Base-by-base conservation (phyloP, 2,888 invertebrate species). In the Perdita meconis region DNA sequence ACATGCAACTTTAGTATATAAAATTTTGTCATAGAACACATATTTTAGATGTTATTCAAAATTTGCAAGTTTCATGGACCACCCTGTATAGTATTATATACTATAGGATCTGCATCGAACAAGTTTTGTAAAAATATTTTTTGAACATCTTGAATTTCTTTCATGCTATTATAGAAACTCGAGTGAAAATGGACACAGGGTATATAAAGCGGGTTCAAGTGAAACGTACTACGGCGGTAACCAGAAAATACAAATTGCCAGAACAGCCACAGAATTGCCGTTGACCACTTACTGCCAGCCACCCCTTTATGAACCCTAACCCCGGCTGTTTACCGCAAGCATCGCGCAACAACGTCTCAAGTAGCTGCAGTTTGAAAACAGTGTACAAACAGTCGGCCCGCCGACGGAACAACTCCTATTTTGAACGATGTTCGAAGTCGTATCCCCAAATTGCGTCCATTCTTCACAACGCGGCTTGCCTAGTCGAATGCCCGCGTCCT, bases 401-500 rank as follows among this genome's bases (percentile, higher is more conserved):
- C 4, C 19, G 34, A 19, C 53, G 10, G 24, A 40, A 2, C 13
- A 19, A 26, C 24, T 63, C 36, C 38, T 0, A 6, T 12, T 30
- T 6, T n/a, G 19, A 16, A 53, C 40, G 53, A 64, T 64, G 38
- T 53, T 64, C 53, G 40, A 40, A 36, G 51, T 40, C 19, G 19
- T 40, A 5, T 53, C 16, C 53, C 26, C 26, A 40, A 64, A 50
- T 61, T 63, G 26, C 69, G 34, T 19, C 63, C 69, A 44, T 70
- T 70, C 63, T 36, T 61, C 56, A 42, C 47, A 26, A n/a, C 16
- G 44, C 50, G 53, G 30, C 42, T 38, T 53, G 53, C 64, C 65
- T 71, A 22, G 26, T 61, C 51, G 53, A 63, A 47, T 59, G 69
- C 36, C 30, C 66, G 60, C 50, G 70, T 78, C 61, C n/a, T 63